These are phyloP conservation scores for Premnoplex brunnescens DNA, from an alignment of 2,797 vertebrate species.

Conservation along the genomic window DNA sequence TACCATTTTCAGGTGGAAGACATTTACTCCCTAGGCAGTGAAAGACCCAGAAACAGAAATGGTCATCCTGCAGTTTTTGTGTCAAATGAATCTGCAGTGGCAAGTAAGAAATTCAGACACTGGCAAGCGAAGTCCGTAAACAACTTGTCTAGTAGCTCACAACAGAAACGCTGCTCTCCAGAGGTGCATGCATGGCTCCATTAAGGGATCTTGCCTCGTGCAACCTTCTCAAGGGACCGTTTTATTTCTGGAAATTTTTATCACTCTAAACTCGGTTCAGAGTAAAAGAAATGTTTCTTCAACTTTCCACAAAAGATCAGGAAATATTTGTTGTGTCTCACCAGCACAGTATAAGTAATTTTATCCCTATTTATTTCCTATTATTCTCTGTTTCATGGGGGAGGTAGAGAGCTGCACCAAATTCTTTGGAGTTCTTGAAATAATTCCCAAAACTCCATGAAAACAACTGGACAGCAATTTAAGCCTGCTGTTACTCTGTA, in stretches of 20 bases:
- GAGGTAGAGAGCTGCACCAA: neutral
- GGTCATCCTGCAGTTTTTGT: neutral
- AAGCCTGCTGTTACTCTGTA: neutral
- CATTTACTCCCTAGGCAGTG: neutral
- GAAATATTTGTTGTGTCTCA: neutral
- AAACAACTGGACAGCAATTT: neutral
- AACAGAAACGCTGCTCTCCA: neutral
- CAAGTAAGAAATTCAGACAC: neutral
- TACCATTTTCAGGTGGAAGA: neutral
- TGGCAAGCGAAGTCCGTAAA: neutral
- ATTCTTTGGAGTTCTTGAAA: neutral
- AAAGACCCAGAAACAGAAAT: neutral
- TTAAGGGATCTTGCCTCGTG: neutral
- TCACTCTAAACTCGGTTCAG: neutral
- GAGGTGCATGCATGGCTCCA: neutral
- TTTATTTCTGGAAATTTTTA: neutral
- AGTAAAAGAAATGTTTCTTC: neutral
- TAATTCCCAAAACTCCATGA: neutral
- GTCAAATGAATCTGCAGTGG: neutral
- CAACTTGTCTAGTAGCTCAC: neutral
- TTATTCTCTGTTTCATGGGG: neutral
- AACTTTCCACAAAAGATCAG: neutral
- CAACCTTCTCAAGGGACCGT: neutral
- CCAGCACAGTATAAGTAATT: neutral
- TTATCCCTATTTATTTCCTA: neutral